phyloP scores from a whole-genome alignment of 2,113 vertebrate species.

The Ifrita kowaldi region DNA sequence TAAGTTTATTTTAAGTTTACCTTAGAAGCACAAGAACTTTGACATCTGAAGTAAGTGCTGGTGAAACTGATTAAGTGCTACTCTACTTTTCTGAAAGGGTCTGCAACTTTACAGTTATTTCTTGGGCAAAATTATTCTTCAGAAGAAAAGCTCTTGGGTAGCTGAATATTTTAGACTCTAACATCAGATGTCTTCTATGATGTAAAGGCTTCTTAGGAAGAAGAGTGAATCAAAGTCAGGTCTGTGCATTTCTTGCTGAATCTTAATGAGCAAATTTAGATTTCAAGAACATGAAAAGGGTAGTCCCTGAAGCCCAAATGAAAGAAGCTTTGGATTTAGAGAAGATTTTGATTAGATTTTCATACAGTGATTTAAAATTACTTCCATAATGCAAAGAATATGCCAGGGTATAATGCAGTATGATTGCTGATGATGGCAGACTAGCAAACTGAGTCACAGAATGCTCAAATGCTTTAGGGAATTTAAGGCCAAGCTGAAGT shows the following conservation, averaged over 20 bases:
- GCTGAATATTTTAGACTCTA: conserved; percentile 10
- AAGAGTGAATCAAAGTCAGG: background rate
- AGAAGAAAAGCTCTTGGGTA: background rate
- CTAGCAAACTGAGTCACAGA: background rate
- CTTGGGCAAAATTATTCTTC: background rate
- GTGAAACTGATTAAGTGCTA: background rate
- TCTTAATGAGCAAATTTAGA: background rate
- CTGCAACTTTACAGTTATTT: background rate
- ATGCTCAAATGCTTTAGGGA: background rate
- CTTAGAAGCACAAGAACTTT: background rate
- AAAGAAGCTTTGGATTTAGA: conserved; percentile 11
- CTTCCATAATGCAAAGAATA: background rate
- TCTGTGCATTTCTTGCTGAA: background rate
- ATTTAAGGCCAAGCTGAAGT: background rate
- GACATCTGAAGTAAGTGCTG: background rate
- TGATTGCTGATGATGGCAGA: background rate
- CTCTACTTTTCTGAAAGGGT: background rate
- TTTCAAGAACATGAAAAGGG: background rate
- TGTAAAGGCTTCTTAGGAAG: background rate
- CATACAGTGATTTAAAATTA: background rate
- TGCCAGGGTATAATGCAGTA: background rate
- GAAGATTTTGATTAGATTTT: conserved; percentile 28
- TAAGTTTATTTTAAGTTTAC: background rate
- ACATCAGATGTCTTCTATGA: background rate
- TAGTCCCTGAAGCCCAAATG: conserved; percentile 2